Base-by-base conservation (phyloP, 2,797 vertebrate species). In the Telmatherina bonti region DNA sequence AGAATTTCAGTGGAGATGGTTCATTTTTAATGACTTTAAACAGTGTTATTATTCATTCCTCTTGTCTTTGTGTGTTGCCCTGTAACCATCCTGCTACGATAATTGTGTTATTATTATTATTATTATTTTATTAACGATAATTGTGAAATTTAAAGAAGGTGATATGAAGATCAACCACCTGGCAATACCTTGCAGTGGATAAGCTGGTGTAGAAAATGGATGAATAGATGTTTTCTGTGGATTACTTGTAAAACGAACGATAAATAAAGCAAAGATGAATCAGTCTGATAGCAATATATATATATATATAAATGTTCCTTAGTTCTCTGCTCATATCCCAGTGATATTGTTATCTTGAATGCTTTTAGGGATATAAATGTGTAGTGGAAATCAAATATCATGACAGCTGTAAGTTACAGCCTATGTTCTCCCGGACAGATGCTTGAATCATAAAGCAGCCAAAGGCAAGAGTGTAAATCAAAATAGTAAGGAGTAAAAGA, bases 381-480 rank as follows among this genome's bases (percentile, higher is more conserved):
- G 26, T 27, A 15, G 26, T 29, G 8, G 24, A 54, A 29, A 54
- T 54, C 52, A 18, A 7, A 27, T 15, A 8, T 29, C 26, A 54
- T 29, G 52, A 29, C 52, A 54, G 27, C 15, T 16, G 2, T 15
- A 29, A 29, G 7, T 29, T 29, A 29, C 15, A 29, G 16, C 27
- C 18, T 29, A 18, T 29, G 16, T 30, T 29, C 29, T 54, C 24
- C 26, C 9, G 13, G 4, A 53, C 18, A 16, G 15, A 29, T 7
- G 6, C 27, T 54, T 7, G 27, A 29, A 54, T 29, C 52, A 29
- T 15, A 29, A 29, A 26, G 49, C 22, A 51, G 24, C 24, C 22
- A 51, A 51, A 51, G 49, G 26, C 49, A 26, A 51, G 49, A 51
- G 22, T 26, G n/a, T 54, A 54, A 54, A 54, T 54, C 52, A 54